These are phyloP conservation scores for Hippocampus comes DNA, from an alignment of 2,113 vertebrate species.

Conservation along the genomic window DNA sequence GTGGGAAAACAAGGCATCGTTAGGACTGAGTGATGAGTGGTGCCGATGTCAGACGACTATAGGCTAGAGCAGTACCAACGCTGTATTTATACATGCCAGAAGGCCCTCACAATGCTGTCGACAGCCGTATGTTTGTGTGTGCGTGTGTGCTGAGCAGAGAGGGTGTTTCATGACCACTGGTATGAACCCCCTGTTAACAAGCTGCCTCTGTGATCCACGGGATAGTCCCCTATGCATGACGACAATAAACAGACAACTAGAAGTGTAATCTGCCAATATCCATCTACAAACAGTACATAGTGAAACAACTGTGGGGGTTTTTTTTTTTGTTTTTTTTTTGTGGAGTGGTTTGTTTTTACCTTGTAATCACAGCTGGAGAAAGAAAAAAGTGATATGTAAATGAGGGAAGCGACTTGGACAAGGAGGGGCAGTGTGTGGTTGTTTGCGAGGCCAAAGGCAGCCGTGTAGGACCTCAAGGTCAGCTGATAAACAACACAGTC, in stretches of 20 bases:
- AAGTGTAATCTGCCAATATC: constrained; percentile 18
- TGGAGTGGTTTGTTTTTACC: constrained; percentile 47
- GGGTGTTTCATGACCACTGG: constrained; percentile 11
- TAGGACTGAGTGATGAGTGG: constrained; percentile 94
- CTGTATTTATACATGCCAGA: constrained; percentile 62
- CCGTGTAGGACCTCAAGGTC: constrained; percentile 55
- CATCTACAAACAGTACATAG: constrained; percentile 27
- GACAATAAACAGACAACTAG: constrained; percentile 48
- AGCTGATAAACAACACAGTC: constrained; percentile 58
- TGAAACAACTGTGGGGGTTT: constrained; percentile 38
- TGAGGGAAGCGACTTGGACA: constrained; percentile 50
- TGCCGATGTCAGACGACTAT: constrained; percentile 73
- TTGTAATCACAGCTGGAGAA: constrained; percentile 54
- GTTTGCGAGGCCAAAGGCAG: constrained; percentile 21
- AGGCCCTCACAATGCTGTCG: constrained; percentile 50
- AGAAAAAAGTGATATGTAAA: constrained; percentile 48
- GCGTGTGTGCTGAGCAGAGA: constrained; percentile 8
- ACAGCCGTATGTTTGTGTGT: constrained; percentile 27
- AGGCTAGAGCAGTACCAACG: constrained; percentile 39
- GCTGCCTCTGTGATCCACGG: constrained; percentile 70
- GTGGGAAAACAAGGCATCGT: constrained; percentile 82
- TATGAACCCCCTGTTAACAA: constrained; percentile 51
- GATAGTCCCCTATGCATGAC: constrained; percentile 50
- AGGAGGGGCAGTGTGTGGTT: constrained; percentile 48
- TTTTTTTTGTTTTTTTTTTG: constrained; percentile 30